These are phyloP conservation scores for Lota lota DNA, from an alignment of 2,113 vertebrate species.

Conservation along the genomic window DNA sequence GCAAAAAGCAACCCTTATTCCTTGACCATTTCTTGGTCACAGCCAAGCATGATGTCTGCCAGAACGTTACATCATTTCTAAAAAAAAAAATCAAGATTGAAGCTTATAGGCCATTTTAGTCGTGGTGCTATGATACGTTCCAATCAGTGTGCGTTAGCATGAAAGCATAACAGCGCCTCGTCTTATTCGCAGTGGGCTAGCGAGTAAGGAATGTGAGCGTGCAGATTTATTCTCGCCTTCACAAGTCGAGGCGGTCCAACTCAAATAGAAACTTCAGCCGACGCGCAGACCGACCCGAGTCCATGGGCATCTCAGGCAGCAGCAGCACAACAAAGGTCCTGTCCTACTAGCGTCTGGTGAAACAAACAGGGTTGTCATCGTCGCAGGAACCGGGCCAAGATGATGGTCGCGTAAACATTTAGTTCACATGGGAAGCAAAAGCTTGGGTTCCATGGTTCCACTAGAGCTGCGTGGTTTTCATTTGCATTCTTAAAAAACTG, in stretches of 20 bases:
- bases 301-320: constrained; percentile 41
- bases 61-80: constrained; percentile 40
- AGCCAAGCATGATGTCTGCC: constrained; percentile 32
- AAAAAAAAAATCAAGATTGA: constrained; percentile 36
- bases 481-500: constrained; percentile 37
- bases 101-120: constrained; percentile 12
- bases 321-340: constrained; percentile 38
- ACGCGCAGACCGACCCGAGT: constrained; percentile 16
- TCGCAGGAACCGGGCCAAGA: constrained; percentile 52
- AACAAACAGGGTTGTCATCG: constrained; percentile 62
- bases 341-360: constrained; percentile 48
- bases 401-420: constrained; percentile 63
- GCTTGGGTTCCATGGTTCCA: constrained; percentile 52
- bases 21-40: constrained; percentile 15
- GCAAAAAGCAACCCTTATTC: constrained; percentile 33
- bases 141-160: constrained; percentile 36
- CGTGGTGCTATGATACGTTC: constrained; percentile 16
- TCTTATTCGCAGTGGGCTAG: constrained; percentile 31
- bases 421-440: constrained; percentile 46
- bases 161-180: constrained; percentile 26
- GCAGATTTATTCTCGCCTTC: constrained; percentile 40
- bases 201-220: constrained; percentile 39
- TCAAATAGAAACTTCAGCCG: constrained; percentile 49
- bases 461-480: constrained; percentile 48
- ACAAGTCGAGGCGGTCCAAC: constrained; percentile 31